Evolutionary conservation across 2,113 vertebrate species (phyloP), one percentile per base, ranked within the genome.

Genomic region (Tragulus kanchil): DNA sequence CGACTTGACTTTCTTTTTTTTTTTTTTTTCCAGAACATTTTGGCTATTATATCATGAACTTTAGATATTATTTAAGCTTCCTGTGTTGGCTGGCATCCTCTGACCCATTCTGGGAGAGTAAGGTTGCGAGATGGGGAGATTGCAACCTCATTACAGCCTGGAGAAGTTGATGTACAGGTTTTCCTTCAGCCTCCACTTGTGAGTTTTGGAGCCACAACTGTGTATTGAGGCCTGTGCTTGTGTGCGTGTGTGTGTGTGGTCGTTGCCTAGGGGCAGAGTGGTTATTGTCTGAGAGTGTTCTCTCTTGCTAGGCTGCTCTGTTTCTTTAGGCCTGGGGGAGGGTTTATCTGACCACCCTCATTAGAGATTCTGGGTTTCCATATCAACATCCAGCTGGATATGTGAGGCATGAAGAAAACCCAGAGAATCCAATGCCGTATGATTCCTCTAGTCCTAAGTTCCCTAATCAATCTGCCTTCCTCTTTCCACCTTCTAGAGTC

Each of bases 381-480:
- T 3, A 9, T 28, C 4, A 13, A 61, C 45, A 28, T 17, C 52
- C 36, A 62, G 5, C 6, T 21, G 67, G 28, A 21, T 21, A 48
- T 1, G 3, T 77, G 45, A 42, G 23, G 23, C 17, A 36, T 59
- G 11, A 14, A 75, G 21, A 28, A 59, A 23, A 6, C 19, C 45
- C 0, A 5, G 19, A 50, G 23, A 8, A 45, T 14, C 48, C 45
- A 5, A 23, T 26, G 36, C 26, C 6, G 1, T 42, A 3, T 36
- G 11, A 9, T 16, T 48, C 71, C 65, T 59, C 0, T 0, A 11
- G n/a, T 50, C 4, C 16, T 4, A 3, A 6, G 54, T 26, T 64
- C 31, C 36, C 59, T 8, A 10, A 16, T 54, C 23, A 42, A 28
- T 6, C 59, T 82, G 36, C 25, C 11, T 6, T 12, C n/a, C 54